Conservation (phyloP, 2,888 invertebrate species). For the Sinotaia quadrata region DNA sequence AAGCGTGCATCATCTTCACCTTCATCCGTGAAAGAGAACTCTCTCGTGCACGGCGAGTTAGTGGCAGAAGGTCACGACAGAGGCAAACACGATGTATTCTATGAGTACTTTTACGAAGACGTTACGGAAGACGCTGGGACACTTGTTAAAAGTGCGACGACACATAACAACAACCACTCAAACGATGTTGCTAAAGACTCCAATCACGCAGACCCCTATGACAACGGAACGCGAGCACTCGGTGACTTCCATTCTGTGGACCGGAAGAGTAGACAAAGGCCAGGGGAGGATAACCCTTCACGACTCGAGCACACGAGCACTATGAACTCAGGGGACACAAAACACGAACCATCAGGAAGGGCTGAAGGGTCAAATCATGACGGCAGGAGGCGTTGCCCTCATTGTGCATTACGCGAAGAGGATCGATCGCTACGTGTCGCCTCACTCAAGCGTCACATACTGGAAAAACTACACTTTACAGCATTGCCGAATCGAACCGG, state of each 20-base stretch:
- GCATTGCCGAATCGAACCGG: slow-evolving; percentile 55
- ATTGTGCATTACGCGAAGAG: slow-evolving; percentile 44
- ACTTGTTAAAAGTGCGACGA: too few relatives aligned
- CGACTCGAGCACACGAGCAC: not conserved
- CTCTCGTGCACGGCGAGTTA: not conserved
- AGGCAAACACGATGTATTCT: too few relatives aligned
- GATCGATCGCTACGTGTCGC: slow-evolving; percentile 42
- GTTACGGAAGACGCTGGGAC: too few relatives aligned
- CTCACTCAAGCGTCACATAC: slow-evolving; percentile 45
- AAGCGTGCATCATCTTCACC: not conserved
- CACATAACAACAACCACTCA: too few relatives aligned
- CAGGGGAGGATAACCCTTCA: not conserved
- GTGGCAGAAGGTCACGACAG: not conserved
- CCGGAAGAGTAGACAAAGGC: not conserved
- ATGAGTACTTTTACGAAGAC: too few relatives aligned
- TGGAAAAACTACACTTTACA: slow-evolving; percentile 48
- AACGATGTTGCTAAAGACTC: too few relatives aligned
- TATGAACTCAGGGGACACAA: too few relatives aligned
- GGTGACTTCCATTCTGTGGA: not conserved
- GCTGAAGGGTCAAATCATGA: not conserved
- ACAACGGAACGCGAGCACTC: not conserved
- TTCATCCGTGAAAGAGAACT: not conserved
- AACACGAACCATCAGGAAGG: not conserved
- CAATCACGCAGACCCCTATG: not conserved
- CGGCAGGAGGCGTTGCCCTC: slow-evolving; percentile 9